Evolutionary conservation across 2,888 invertebrate species (phyloP).

Genomic region (Melipona bicolor): DNA sequence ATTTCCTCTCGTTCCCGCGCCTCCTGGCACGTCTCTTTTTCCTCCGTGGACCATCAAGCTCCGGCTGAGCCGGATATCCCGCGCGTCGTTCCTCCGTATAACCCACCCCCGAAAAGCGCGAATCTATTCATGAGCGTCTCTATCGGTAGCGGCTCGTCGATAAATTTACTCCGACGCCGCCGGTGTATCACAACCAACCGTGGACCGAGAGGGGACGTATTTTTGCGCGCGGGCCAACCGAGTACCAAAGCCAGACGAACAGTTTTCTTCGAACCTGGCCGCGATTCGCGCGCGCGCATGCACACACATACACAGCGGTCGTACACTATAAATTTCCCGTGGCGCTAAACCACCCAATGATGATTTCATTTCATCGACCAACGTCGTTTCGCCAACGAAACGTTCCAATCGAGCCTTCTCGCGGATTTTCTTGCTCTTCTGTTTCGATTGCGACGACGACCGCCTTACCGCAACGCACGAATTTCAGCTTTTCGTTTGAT

Average conservation of each 20-base stretch:
- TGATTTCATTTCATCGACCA: constrained; percentile 71
- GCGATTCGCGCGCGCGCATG: neutral
- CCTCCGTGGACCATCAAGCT: constrained; percentile 37
- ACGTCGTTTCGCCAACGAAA: constrained; percentile 48
- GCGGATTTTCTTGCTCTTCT: neutral
- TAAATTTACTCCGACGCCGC: constrained; percentile 76
- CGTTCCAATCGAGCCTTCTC: neutral
- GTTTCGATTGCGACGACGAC: neutral
- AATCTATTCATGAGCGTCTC: constrained; percentile 83
- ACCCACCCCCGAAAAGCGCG: constrained; percentile 76
- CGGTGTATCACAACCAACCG: constrained; percentile 46
- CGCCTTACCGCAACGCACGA: neutral
- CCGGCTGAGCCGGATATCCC: constrained; percentile 40
- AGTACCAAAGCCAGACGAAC: constrained; percentile 34
- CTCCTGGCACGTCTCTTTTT: constrained; percentile 10
- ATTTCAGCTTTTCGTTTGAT: neutral
- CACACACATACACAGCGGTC: neutral
- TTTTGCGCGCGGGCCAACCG: constrained; percentile 61
- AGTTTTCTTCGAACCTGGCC: constrained; percentile 28
- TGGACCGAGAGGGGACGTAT: constrained; percentile 50
- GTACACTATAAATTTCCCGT: constrained; percentile 59
- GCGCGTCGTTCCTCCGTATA: constrained; percentile 53
- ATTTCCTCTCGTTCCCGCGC: constrained; percentile 1
- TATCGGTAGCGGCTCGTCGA: constrained; percentile 78
- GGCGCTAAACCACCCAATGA: constrained; percentile 45